Evolutionary conservation across 2,888 invertebrate genomes (phyloP).

Genomic region (Minunthozetes semirufus): DNA sequence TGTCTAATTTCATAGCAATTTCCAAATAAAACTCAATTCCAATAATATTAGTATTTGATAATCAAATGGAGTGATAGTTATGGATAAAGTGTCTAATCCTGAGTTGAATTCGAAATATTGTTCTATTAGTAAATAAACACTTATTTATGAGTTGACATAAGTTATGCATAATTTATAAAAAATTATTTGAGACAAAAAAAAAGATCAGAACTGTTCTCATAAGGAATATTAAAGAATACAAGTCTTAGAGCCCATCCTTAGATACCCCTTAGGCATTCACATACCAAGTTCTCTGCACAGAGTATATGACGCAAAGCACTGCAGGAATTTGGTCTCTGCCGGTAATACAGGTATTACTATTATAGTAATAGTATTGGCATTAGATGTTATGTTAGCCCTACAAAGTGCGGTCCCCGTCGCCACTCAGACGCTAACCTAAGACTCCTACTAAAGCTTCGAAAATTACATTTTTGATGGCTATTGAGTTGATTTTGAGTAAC

Average conservation of each 20-base stretch:
- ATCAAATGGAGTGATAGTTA: too few relatives aligned
- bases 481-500: neutral
- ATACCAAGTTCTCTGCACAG: neutral
- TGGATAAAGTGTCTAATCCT: too few relatives aligned
- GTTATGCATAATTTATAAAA: too few relatives aligned
- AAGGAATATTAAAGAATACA: neutral
- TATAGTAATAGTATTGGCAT: too few relatives aligned
- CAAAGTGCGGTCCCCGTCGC: neutral
- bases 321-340: neutral
- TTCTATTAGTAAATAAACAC: too few relatives aligned
- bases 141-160: too few relatives aligned
- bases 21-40: too few relatives aligned
- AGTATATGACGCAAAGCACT: neutral
- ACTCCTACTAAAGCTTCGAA: neutral
- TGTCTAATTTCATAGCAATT: too few relatives aligned
- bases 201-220: neutral
- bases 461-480: neutral
- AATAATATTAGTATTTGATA: too few relatives aligned
- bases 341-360: neutral
- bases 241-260: constrained; percentile 14
- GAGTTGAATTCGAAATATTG: too few relatives aligned
- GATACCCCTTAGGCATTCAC: neutral
- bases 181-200: neutral
- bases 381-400: neutral
- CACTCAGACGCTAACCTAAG: neutral